Percentiles rank a stretch among this genome's conserved stretches.
phyloP scores from a whole-genome alignment of 2,113 vertebrate species.

The Lophochroa leadbeateri region DNA sequence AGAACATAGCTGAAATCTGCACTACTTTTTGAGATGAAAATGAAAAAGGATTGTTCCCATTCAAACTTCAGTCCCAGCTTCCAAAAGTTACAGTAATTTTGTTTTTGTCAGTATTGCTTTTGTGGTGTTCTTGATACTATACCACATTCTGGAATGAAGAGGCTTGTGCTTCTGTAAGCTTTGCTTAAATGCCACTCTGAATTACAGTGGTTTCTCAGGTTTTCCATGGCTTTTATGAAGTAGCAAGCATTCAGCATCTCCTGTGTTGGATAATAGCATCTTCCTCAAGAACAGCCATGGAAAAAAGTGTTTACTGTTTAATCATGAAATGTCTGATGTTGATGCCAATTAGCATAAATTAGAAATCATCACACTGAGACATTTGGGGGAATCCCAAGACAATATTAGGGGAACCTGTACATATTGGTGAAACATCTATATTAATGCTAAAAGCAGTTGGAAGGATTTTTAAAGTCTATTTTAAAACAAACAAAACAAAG shows the following conservation, averaged over 20 bases:
- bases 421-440: not conserved
- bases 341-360: not conserved
- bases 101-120: not conserved
- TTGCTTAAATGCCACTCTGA: not conserved
- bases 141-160: not conserved
- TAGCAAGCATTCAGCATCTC: not conserved
- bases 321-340: not conserved
- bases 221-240: not conserved
- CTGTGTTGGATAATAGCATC: not conserved
- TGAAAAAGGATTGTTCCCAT: not conserved
- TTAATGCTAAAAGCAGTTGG: not conserved
- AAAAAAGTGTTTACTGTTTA: not conserved
- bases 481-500: not conserved
- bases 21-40: not conserved
- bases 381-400: not conserved
- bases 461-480: not conserved
- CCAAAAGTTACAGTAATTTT: not conserved
- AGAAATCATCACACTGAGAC: not conserved
- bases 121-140: not conserved
- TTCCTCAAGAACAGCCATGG: not conserved
- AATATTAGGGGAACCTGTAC: not conserved
- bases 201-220: not conserved
- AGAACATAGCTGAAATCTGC: not conserved
- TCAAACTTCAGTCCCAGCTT: not conserved
- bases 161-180: not conserved